Evolutionary conservation across 2,888 invertebrate species (phyloP), one percentile per base, ranked within the genome.

Genomic region (Philereme transversata): DNA sequence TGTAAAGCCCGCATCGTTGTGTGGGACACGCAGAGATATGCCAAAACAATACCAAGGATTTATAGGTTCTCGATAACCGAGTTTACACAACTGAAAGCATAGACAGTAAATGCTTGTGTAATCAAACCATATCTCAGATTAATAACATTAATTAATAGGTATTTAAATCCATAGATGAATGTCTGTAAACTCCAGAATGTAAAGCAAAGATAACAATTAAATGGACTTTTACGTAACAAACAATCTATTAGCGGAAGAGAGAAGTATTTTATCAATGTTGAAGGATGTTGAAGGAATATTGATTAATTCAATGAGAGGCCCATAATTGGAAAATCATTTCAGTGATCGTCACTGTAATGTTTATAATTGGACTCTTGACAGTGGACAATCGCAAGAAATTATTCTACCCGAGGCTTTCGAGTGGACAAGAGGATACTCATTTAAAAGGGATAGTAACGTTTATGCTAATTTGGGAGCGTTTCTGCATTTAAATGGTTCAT

Each of bases 311-410:
- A 84, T 72, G 81, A 65, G 79, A 79, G 74, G 72, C 65, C 74
- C 76, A 74, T 85, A 86, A 86, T 86, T 83, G 82, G 80, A 78
- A 85, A 85, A 86, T 83, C 85, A 83, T 80, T 83, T 84, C 81
- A 81, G 84, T 77, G 77, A 80, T 76, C 74, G 77, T 73, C 76
- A 74, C 76, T 78, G 75, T 77, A 83, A 83, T 84, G 81, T 79
- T 75, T 75, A 83, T 86, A 87, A 87, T 87, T 83, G 83, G 78
- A 80, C 81, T 84, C 82, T 82, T 74, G 76, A 74, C 71, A 72
- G 74, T 77, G 80, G 79, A 84, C 83, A 81, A 81, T 82, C 73
- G 74, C 70, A 67, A 76, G 72, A 76, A 83, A 83, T 78, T 82
- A 78, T 82, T 75, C 73, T 74, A 76, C 75, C 77, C 69, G 62